Base-by-base conservation (phyloP, 2,797 vertebrate species). In the Nothura maculosa region DNA sequence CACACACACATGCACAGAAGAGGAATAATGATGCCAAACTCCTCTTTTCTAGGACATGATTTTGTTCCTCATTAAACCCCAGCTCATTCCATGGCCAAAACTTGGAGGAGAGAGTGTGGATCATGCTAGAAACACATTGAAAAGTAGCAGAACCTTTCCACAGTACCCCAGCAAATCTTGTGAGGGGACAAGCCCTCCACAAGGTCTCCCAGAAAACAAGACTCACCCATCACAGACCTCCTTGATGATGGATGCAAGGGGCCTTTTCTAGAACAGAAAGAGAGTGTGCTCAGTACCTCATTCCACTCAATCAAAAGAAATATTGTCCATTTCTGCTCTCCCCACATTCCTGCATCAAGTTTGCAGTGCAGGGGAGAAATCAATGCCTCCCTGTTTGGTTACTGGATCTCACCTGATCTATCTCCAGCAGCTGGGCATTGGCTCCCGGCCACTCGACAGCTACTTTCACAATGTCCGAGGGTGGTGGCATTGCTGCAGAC, bases 211-310 rank as follows among this genome's bases (percentile, higher is more conserved):
- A 79, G 19, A 88, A 78, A 85, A 77, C 63, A 81, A 96, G 45
- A 96, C 99, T 98, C 98, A 99, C 99, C 99, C 99, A 54, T 99
- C 99, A 95, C 99, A 99, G 38, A 99, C 99, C 96, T 99, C 99
- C 95, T 99, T 98, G 96, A 99, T 98, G 93, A 99, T 98, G 70
- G 99, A 99, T 22, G 98, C 98, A 96, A 99, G 97, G 42, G 99
- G 99, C 94, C 99, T 99, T 98, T 99, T 99, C 99, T 99, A 95
- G 69, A 89, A 70, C 28, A 91, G 80, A 92, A 75, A 95, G 74
- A 96, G 54, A 92, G 36, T 92, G 61, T 30, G 48, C 75, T 97
- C 55, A 94, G 66, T 48, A 86, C 34, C 30, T 5, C 6, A 24
- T 38, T 57, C 12, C 62, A 63, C 69, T 75, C 74, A 88, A 52